Conservation (phyloP, 2,113 vertebrate genomes). For the Empidonax alnorum region DNA sequence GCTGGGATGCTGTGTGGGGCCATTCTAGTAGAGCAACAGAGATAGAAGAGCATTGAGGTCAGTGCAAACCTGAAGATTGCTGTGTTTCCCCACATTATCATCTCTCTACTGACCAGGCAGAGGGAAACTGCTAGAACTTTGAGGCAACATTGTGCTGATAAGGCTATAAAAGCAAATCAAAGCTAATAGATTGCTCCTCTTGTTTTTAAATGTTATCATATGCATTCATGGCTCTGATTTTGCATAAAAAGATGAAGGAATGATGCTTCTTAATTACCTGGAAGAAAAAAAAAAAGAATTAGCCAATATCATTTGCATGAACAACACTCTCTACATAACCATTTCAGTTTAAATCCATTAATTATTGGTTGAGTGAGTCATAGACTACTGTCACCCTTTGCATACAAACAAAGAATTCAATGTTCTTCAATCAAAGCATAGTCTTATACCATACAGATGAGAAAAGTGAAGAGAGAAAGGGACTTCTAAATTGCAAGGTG, state of each 20-base stretch:
- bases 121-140: not conserved
- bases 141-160: not conserved
- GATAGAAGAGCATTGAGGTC: not conserved
- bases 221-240: not conserved
- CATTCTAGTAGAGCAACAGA: not conserved
- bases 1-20: not conserved
- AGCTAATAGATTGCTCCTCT: not conserved
- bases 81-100: not conserved
- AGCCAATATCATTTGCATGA: conserved; percentile 14
- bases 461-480: not conserved
- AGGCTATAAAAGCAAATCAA: not conserved
- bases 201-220: conserved; percentile 4
- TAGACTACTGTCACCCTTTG: not conserved
- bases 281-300: not conserved
- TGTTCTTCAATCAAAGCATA: not conserved
- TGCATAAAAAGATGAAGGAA: conserved; percentile 23
- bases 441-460: not conserved
- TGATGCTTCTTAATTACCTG: conserved; percentile 22
- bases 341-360: conserved; percentile 15
- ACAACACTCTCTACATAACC: not conserved
- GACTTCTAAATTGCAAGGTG: not conserved
- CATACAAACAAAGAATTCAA: not conserved
- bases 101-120: not conserved
- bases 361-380: conserved; percentile 12
- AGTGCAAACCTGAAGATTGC: not conserved